Evolutionary conservation across 2,113 vertebrate genomes (phyloP).

Genomic region (Piprites chloris): DNA sequence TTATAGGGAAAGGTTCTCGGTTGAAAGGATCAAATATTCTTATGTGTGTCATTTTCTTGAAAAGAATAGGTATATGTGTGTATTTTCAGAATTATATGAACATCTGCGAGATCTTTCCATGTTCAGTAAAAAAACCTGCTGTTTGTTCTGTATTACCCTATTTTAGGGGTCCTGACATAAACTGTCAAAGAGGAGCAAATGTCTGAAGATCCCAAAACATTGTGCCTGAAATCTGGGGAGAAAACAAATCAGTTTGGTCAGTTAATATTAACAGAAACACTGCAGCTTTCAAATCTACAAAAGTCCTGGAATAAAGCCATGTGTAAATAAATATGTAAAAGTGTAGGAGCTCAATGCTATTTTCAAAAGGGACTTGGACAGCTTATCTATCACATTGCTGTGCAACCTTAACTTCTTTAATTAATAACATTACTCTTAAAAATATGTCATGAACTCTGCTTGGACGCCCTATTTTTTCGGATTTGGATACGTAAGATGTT

Average conservation of each 20-base stretch:
- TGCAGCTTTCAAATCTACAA: background rate
- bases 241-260: background rate
- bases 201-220: background rate
- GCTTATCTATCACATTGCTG: accelerated
- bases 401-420: background rate
- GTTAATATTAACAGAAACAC: background rate
- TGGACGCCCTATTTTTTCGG: background rate
- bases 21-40: background rate
- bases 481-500: background rate
- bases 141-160: accelerated
- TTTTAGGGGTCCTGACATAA: accelerated
- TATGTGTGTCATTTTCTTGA: background rate
- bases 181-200: background rate
- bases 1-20: background rate
- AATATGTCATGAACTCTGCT: background rate
- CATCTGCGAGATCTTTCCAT: background rate
- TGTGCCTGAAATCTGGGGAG: background rate
- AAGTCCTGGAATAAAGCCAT: background rate
- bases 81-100: background rate
- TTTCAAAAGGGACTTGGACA: background rate
- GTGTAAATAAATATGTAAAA: background rate
- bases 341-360: accelerated
- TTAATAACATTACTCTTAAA: background rate
- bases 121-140: background rate
- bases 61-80: background rate